Evolutionary conservation across 2,888 invertebrate species (phyloP).

Genomic region (Patella pellucida): DNA sequence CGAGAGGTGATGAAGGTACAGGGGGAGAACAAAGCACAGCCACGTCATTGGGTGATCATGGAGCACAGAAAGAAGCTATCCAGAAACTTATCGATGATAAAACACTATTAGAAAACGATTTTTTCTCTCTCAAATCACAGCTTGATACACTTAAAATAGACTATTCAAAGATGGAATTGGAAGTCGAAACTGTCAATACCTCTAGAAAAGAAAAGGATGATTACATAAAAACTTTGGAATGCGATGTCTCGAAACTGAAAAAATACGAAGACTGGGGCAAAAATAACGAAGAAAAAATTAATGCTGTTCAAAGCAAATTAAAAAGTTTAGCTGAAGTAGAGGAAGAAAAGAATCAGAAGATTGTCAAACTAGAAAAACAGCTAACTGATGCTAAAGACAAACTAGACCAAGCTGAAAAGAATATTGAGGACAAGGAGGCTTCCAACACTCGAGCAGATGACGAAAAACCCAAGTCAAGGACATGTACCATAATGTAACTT

Average conservation of each 20-base stretch:
- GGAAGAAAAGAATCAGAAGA: slow-evolving; percentile 26
- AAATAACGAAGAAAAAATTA: slow-evolving; percentile 25
- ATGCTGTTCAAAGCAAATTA: slow-evolving; percentile 29
- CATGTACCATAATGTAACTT: slow-evolving; percentile 24
- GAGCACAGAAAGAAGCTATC: slow-evolving; percentile 22
- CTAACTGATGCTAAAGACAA: slow-evolving; percentile 18
- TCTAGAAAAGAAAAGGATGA: slow-evolving; percentile 6
- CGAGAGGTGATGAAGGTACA: not conserved
- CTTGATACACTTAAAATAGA: slow-evolving; percentile 11
- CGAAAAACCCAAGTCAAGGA: slow-evolving; percentile 23
- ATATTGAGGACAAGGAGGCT: slow-evolving; percentile 8
- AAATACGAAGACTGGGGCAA: slow-evolving; percentile 23
- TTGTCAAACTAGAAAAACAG: slow-evolving; percentile 27
- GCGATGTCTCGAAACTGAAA: slow-evolving; percentile 9
- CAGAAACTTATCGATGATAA: slow-evolving; percentile 23
- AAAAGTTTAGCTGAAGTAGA: slow-evolving; percentile 26
- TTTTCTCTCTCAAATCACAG: slow-evolving; percentile 10
- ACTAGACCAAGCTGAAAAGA: slow-evolving; percentile 18
- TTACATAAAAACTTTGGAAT: slow-evolving; percentile 15
- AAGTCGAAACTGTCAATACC: slow-evolving; percentile 4
- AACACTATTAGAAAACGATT: slow-evolving; percentile 14
- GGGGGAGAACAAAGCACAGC: slow-evolving; percentile 14
- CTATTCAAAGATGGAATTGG: slow-evolving; percentile 12
- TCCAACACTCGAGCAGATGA: not conserved
- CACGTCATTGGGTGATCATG: slow-evolving; percentile 17